Conservation (phyloP, 1,140 invertebrate species). For the Dendroctonus ponderosae region DNA sequence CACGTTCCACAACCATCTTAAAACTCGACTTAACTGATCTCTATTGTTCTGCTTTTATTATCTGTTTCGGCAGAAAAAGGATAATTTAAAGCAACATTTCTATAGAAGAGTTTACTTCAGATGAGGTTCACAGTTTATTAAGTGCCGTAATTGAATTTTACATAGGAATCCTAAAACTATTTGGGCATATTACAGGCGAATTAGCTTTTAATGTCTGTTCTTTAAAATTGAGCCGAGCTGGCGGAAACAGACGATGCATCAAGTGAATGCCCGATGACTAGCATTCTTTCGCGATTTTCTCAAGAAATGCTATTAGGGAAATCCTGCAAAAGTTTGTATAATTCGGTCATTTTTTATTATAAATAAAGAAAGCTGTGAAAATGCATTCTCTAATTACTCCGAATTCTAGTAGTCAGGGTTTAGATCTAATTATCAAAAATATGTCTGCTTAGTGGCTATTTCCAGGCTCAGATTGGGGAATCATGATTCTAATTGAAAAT, state of each 20-base stretch:
- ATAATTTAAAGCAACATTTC: too few relatives aligned
- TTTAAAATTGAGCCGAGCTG: conserved; percentile 16
- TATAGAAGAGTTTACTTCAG: background rate
- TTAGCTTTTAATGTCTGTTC: conserved; percentile 27
- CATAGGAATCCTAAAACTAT: conserved; percentile 28
- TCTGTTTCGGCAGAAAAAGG: too few relatives aligned
- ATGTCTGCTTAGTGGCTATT: too few relatives aligned
- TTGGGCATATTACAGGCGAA: conserved; percentile 20
- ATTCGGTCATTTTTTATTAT: background rate
- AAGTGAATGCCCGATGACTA: conserved; percentile 22
- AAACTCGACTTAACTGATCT: too few relatives aligned
- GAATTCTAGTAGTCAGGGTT: too few relatives aligned
- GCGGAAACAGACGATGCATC: conserved; percentile 19
- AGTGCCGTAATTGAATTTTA: conserved; percentile 22
- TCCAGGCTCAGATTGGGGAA: too few relatives aligned
- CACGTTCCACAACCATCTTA: too few relatives aligned
- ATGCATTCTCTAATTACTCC: too few relatives aligned
- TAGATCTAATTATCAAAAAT: too few relatives aligned
- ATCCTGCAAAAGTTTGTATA: conserved; percentile 2
- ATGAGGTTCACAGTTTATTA: conserved; percentile 21
- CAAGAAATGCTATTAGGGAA: conserved; percentile 13
- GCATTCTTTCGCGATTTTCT: conserved; percentile 21
- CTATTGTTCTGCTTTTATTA: too few relatives aligned
- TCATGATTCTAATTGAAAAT: too few relatives aligned
- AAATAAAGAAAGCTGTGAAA: too few relatives aligned